Percentiles rank a stretch among this genome's conserved stretches.
These are phyloP conservation scores for Drosophila mimetica DNA, from an alignment of 2,888 invertebrate genomes.

Conservation along the genomic window DNA sequence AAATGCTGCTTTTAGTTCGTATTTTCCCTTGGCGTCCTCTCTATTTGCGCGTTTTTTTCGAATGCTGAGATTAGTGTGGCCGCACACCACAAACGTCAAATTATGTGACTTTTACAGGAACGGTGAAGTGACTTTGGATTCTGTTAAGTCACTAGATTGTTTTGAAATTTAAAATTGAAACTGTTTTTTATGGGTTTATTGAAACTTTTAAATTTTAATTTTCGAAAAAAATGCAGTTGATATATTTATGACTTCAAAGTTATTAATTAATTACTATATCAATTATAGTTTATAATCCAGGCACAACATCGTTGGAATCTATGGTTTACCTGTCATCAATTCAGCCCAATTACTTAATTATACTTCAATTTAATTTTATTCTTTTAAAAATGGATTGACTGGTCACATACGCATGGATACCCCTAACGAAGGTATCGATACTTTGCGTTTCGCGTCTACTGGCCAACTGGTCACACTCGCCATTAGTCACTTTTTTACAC, in stretches of 20 bases:
- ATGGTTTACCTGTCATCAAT: no score
- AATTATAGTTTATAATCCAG: no score
- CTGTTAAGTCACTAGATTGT: neutral
- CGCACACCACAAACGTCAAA: neutral
- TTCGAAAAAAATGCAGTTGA: no score
- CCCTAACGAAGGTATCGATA: conserved; percentile 1
- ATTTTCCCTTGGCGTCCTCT: conserved; percentile 46
- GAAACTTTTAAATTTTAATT: no score
- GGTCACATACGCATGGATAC: no score
- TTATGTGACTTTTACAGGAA: neutral
- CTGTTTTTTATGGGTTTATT: no score
- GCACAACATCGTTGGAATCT: no score
- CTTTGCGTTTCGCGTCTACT: conserved; percentile 3
- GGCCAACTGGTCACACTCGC: conserved; percentile 22
- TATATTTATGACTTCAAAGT: no score
- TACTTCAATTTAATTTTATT: no score
- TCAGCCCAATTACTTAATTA: no score
- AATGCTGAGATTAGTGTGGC: conserved; percentile 37
- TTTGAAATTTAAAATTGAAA: neutral
- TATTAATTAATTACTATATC: no score
- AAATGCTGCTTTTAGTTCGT: neutral
- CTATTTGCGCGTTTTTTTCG: conserved; percentile 67
- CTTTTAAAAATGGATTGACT: no score
- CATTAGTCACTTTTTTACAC: conserved; percentile 49
- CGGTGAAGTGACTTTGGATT: neutral